Percentiles rank a stretch among this genome's conserved stretches.
Evolutionary conservation across 2,797 vertebrate genomes (phyloP).

Genomic region (Lacerta viridis): DNA sequence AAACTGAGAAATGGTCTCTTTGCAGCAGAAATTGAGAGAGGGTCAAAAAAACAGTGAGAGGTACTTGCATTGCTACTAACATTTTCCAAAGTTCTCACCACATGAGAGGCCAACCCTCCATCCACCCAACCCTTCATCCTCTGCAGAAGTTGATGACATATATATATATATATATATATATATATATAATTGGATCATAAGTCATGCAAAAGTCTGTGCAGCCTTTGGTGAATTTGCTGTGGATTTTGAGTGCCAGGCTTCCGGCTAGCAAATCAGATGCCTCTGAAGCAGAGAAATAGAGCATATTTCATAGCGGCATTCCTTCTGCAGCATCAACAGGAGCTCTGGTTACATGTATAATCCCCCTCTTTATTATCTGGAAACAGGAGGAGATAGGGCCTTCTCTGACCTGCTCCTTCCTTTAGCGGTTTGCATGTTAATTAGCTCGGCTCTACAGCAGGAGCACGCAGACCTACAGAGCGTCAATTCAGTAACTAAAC

Average conservation of each 20-base stretch:
- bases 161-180: neutral
- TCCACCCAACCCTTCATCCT: neutral
- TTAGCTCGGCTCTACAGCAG: neutral
- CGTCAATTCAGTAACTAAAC: slow-evolving; percentile 57
- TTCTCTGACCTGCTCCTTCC: slow-evolving; percentile 49
- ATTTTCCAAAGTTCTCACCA: neutral
- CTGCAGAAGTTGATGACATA: neutral
- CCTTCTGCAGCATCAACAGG: rapidly evolving
- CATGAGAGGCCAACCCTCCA: neutral
- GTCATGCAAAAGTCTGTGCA: neutral
- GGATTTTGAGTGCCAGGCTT: neutral
- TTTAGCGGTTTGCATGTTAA: slow-evolving; percentile 56
- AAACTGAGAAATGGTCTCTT: neutral
- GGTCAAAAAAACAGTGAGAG: neutral
- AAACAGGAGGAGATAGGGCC: slow-evolving; percentile 33
- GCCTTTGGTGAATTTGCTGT: neutral
- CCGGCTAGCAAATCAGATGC: neutral
- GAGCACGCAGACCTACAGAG: slow-evolving; percentile 57
- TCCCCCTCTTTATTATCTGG: slow-evolving; percentile 35
- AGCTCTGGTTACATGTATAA: neutral
- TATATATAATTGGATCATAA: neutral
- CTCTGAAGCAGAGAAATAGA: neutral
- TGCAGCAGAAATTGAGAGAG: too few relatives aligned
- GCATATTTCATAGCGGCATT: neutral
- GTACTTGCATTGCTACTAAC: neutral